A percentile compares a stretch with the other conserved stretches of the same genome.
phyloP scores from a whole-genome alignment of 1,140 invertebrate genomes.

The Lamellibrachia luymesi region DNA sequence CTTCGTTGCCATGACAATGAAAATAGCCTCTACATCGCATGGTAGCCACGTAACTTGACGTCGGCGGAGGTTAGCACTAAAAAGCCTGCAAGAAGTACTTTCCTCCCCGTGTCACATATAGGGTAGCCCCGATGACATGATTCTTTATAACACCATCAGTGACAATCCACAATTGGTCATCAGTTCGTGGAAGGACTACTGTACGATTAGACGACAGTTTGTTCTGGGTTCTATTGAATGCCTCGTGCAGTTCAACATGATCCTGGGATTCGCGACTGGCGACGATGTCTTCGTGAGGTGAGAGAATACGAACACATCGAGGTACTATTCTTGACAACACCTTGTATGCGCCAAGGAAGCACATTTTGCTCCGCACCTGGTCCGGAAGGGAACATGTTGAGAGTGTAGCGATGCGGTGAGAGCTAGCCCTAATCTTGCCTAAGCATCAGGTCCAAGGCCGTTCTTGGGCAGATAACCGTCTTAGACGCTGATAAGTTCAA shows the following conservation, averaged over 20 bases:
- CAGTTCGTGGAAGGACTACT: neutral
- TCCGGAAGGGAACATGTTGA: neutral
- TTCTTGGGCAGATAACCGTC: neutral
- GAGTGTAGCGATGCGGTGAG: slow-evolving; percentile 9
- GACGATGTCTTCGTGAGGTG: neutral
- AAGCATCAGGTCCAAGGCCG: neutral
- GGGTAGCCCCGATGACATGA: slow-evolving; percentile 29
- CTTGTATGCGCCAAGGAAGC: neutral
- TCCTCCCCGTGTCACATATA: slow-evolving; percentile 26
- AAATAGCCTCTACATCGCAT: slow-evolving; percentile 31
- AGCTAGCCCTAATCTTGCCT: neutral
- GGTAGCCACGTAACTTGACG: slow-evolving; percentile 32
- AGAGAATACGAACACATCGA: neutral
- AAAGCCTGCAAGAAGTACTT: slow-evolving; percentile 26
- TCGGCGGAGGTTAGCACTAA: slow-evolving; percentile 29
- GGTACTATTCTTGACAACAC: neutral
- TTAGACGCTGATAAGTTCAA: slow-evolving; percentile 13
- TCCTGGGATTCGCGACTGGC: slow-evolving; percentile 25
- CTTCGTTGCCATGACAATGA: no score
- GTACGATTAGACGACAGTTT: neutral
- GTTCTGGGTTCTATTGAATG: slow-evolving; percentile 19
- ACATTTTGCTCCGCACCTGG: neutral
- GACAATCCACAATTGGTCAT: slow-evolving; percentile 15
- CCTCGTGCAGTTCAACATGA: slow-evolving; percentile 13
- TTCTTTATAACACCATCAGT: slow-evolving; percentile 28